A percentile compares a stretch with the other conserved stretches of the same genome.
Conservation (phyloP, 2,888 invertebrate genomes). For the Oegoconia quadripuncta region DNA sequence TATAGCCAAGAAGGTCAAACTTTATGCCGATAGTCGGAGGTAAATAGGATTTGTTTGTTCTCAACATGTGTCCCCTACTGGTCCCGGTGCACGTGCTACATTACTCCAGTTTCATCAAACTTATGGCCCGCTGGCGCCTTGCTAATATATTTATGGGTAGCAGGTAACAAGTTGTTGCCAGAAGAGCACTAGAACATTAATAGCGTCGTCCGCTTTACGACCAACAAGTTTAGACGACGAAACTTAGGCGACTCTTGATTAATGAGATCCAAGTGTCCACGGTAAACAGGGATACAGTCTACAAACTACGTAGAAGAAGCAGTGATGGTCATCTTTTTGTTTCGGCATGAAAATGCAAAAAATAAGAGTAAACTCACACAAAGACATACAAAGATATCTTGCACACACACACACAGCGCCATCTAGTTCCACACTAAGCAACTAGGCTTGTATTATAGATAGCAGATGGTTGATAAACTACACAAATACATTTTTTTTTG, state of each 20-base stretch:
- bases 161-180: constrained; percentile 30
- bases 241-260: constrained; percentile 17
- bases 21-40: too few relatives aligned
- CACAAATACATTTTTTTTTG: too few relatives aligned
- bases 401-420: too few relatives aligned
- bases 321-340: too few relatives aligned
- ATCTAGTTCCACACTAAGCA: too few relatives aligned
- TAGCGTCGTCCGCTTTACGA: constrained; percentile 16
- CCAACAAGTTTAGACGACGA: constrained; percentile 10
- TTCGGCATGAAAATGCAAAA: too few relatives aligned
- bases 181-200: constrained; percentile 22
- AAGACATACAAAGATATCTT: too few relatives aligned
- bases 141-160: constrained; percentile 18
- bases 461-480: too few relatives aligned
- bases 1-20: too few relatives aligned
- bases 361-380: too few relatives aligned
- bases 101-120: constrained; percentile 10
- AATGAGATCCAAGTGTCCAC: constrained; percentile 13
- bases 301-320: too few relatives aligned
- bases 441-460: too few relatives aligned
- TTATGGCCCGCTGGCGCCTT: constrained; percentile 5
- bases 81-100: constrained; percentile 3
- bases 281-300: constrained; percentile 5
- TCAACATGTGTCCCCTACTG: not conserved
- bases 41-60: constrained; percentile 5